Evolutionary conservation across 2,888 invertebrate genomes (phyloP).

Genomic region (Furcula furcula): DNA sequence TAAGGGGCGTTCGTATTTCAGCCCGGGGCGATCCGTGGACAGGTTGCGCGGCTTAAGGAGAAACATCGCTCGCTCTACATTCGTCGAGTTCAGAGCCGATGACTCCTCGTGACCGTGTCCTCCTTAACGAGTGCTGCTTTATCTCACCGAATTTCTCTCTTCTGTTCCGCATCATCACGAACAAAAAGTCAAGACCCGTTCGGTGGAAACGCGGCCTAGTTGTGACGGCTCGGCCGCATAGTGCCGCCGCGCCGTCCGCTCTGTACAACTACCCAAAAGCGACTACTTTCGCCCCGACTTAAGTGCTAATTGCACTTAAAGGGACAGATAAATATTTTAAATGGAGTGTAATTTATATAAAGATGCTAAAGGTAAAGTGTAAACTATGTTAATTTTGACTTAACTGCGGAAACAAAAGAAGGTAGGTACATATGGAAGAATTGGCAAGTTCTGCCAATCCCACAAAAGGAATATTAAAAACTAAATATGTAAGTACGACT

Average conservation of each 20-base stretch:
- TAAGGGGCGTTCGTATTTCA: constrained; percentile 40
- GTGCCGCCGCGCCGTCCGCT: constrained; percentile 32
- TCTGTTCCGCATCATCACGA: constrained; percentile 76
- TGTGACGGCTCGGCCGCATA: constrained; percentile 50
- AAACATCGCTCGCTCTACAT: constrained; percentile 74
- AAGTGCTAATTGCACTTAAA: constrained; percentile 50
- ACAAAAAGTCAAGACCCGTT: constrained; percentile 78
- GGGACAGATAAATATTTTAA: constrained; percentile 38
- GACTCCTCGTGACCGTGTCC: constrained; percentile 78
- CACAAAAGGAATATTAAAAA: too few relatives aligned
- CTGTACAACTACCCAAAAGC: constrained; percentile 36
- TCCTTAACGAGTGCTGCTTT: constrained; percentile 71
- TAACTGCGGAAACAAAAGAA: too few relatives aligned
- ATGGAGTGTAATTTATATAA: constrained; percentile 25
- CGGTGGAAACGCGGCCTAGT: constrained; percentile 71
- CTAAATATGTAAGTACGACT: too few relatives aligned
- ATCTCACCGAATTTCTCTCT: constrained; percentile 78
- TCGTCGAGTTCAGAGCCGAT: constrained; percentile 70
- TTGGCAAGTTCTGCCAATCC: too few relatives aligned
- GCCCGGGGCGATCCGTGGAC: constrained; percentile 54
- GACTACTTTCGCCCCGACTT: constrained; percentile 40
- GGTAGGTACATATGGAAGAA: too few relatives aligned
- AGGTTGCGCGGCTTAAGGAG: constrained; percentile 63
- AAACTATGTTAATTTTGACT: too few relatives aligned
- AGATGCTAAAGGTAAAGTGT: constrained; percentile 29